Conservation (phyloP, 2,113 vertebrate genomes). For the Odocoileus hemionus region DNA sequence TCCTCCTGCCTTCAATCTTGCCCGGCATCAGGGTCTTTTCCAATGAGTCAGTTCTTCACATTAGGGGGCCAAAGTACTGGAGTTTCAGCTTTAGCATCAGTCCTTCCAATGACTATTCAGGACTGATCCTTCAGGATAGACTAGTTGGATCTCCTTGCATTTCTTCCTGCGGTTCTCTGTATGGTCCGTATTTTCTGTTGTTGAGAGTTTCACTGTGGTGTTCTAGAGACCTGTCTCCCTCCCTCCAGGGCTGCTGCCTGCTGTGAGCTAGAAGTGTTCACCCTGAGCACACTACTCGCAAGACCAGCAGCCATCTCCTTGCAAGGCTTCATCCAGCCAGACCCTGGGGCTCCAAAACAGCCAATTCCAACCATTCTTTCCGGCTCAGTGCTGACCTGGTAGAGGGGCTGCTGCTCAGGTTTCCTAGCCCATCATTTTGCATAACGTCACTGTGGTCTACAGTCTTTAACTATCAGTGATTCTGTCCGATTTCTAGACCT, state of each 20-base stretch:
- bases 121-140: background rate
- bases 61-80: background rate
- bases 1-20: background rate
- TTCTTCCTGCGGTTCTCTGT: background rate
- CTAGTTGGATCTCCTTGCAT: background rate
- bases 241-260: background rate
- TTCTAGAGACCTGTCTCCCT: background rate
- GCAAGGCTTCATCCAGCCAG: too few relatives aligned
- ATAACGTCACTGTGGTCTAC: background rate
- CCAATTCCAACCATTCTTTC: background rate
- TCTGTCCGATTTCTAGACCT: background rate
- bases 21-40: background rate
- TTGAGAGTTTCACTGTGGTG: background rate
- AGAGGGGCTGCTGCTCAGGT: background rate
- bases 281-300: background rate
- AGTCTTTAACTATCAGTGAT: background rate
- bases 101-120: background rate
- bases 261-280: too few relatives aligned
- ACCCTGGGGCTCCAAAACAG: background rate
- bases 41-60: background rate
- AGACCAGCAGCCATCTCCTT: background rate
- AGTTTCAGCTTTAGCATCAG: background rate
- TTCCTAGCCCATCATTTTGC: background rate
- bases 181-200: background rate
- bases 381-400: background rate